These are phyloP conservation scores for Ranitomeya imitator DNA, from an alignment of 2,113 vertebrate species.

Conservation along the genomic window DNA sequence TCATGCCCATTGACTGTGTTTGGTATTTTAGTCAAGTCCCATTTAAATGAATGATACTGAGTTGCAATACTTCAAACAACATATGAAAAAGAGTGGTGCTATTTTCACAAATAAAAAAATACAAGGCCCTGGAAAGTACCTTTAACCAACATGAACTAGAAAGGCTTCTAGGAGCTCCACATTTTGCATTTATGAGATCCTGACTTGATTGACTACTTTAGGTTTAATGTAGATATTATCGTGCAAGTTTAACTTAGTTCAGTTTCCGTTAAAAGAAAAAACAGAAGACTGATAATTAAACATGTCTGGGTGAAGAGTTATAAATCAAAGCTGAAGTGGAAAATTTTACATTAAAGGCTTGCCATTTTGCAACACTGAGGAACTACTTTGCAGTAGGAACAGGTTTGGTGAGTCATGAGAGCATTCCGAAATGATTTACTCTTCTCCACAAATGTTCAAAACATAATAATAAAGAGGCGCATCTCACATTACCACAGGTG, in stretches of 20 bases:
- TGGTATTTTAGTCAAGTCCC: too few relatives aligned
- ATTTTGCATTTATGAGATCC: too few relatives aligned
- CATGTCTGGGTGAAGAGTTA: conserved; percentile 7
- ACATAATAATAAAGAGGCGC: conserved; percentile 44
- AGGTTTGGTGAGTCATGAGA: conserved; percentile 48
- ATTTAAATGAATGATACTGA: too few relatives aligned
- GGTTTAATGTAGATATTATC: not conserved
- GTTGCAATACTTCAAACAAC: too few relatives aligned
- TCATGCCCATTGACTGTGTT: too few relatives aligned
- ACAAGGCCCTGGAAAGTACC: too few relatives aligned
- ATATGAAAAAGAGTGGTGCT: too few relatives aligned
- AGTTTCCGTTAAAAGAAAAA: not conserved
- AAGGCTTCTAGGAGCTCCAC: too few relatives aligned
- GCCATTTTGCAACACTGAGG: conserved; percentile 35
- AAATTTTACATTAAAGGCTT: conserved; percentile 42
- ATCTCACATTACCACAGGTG: conserved; percentile 57
- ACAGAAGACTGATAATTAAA: not conserved
- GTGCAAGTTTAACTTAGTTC: not conserved
- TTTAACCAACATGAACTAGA: too few relatives aligned
- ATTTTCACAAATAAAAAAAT: too few relatives aligned
- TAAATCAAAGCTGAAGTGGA: conserved; percentile 50
- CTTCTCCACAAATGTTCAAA: conserved; percentile 38
- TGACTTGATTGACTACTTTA: too few relatives aligned
- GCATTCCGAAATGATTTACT: conserved; percentile 53
- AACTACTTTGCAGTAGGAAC: conserved; percentile 42